A percentile compares a stretch with the other conserved stretches of the same genome.
These are phyloP conservation scores for Meghimatium bilineatum DNA, from an alignment of 2,888 invertebrate genomes.

Conservation along the genomic window DNA sequence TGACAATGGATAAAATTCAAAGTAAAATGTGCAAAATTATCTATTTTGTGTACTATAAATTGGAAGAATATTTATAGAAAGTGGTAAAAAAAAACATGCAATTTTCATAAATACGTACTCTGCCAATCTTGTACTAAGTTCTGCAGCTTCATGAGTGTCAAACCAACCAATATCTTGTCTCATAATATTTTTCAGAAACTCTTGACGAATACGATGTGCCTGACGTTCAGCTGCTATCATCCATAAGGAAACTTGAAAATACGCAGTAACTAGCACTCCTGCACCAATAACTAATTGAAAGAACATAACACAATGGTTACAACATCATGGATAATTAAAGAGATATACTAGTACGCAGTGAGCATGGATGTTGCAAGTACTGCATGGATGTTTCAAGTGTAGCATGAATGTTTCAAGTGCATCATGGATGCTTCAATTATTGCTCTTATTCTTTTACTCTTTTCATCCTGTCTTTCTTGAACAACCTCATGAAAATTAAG, in stretches of 20 bases:
- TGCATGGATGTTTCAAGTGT: no score
- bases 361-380: no score
- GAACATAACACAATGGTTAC: no score
- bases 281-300: conserved; percentile 65
- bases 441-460: no score
- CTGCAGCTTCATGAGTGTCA: conserved; percentile 73
- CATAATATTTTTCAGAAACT: conserved; percentile 76
- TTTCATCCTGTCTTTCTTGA: no score
- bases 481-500: no score
- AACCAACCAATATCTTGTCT: conserved; percentile 76
- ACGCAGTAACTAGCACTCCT: conserved; percentile 70
- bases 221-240: conserved; percentile 78
- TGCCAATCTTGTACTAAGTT: conserved; percentile 72
- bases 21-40: background rate
- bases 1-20: background rate
- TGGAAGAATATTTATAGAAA: no score
- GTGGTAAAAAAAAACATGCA: no score
- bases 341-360: no score
- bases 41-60: background rate
- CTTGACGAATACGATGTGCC: conserved; percentile 77
- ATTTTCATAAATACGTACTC: conserved; percentile 64
- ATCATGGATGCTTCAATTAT: no score
- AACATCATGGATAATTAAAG: no score
- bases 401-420: no score
- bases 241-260: conserved; percentile 76